Evolutionary conservation across 2,888 invertebrate species (phyloP).

Genomic region (Pteria penguin): DNA sequence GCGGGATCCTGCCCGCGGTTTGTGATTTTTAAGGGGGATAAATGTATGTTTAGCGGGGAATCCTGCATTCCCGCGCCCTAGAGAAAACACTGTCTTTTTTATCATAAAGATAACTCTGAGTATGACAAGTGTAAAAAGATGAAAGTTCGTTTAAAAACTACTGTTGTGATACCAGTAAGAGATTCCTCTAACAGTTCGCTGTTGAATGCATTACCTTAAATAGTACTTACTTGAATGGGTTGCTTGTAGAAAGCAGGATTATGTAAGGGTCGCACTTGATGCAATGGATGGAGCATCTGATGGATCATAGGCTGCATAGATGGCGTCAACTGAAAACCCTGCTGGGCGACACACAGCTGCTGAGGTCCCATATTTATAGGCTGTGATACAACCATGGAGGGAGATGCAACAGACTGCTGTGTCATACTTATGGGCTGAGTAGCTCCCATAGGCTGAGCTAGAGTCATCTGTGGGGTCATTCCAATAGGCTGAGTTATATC

Average conservation of each 20-base stretch:
- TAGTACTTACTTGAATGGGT: not conserved
- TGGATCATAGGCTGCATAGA: not conserved
- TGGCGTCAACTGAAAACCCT: not conserved
- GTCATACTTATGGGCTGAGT: not conserved
- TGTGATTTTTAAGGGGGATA: no score
- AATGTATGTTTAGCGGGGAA: no score
- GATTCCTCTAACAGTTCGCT: no score
- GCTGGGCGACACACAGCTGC: not conserved
- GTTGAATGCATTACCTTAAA: no score
- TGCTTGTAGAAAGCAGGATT: not conserved
- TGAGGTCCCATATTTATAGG: not conserved
- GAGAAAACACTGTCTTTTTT: no score
- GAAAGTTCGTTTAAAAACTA: no score
- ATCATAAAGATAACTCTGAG: no score
- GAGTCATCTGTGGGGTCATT: not conserved
- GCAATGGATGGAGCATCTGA: not conserved
- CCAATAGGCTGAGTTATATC: not conserved
- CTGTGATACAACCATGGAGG: not conserved
- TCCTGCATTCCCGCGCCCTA: no score
- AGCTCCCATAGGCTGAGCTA: not conserved
- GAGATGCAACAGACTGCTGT: not conserved
- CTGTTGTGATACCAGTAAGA: no score
- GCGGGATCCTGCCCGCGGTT: no score
- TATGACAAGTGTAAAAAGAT: no score
- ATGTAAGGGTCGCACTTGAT: not conserved